Evolutionary conservation across 1,140 invertebrate genomes (phyloP).

Genomic region (Anastrepha ludens): DNA sequence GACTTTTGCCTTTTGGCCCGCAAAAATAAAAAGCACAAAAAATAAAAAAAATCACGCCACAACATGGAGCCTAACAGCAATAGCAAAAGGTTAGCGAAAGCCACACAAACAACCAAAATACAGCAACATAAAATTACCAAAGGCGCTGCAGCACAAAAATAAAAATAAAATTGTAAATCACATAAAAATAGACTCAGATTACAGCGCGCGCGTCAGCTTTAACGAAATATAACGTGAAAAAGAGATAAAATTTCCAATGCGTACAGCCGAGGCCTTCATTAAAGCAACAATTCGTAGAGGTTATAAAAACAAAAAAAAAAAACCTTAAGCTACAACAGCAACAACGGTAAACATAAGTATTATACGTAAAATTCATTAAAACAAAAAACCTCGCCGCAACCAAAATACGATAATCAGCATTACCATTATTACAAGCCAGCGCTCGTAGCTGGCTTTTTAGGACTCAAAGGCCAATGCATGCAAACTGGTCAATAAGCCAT

Average conservation of each 20-base stretch:
- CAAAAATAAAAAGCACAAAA: not conserved
- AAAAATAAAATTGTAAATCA: not conserved
- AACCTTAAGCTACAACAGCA: not conserved
- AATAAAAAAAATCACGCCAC: not conserved
- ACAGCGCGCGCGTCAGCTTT: not conserved
- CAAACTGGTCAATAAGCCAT: slow-evolving; percentile 26
- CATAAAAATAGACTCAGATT: slow-evolving; percentile 10
- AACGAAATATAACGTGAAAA: not conserved
- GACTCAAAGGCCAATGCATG: slow-evolving; percentile 11
- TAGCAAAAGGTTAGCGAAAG: not conserved
- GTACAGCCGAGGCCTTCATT: not conserved
- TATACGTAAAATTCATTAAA: not conserved
- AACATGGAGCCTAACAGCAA: not conserved
- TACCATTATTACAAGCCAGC: not conserved
- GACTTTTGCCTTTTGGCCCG: slow-evolving; percentile 47
- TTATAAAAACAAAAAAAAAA: not conserved
- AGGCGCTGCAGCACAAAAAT: not conserved
- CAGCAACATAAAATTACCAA: not conserved
- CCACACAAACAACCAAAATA: not conserved
- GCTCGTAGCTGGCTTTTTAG: not conserved
- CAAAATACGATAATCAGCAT: not conserved
- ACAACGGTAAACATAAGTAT: not conserved
- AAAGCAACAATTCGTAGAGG: not conserved
- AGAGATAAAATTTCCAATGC: slow-evolving; percentile 1
- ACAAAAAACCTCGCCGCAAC: not conserved